Conservation (phyloP, 2,888 invertebrate genomes). For the Lycia hirtaria region DNA sequence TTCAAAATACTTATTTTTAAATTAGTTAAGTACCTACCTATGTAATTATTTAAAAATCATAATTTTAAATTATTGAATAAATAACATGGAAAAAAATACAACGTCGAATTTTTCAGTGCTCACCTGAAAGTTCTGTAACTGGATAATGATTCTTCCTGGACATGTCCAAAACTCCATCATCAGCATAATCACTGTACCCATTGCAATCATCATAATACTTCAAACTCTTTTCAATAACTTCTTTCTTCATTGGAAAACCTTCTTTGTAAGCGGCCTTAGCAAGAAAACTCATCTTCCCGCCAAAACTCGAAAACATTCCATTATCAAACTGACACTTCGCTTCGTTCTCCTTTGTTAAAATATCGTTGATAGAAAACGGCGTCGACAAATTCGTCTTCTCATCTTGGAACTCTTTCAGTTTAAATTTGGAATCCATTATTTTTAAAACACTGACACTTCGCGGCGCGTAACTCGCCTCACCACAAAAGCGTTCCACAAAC, state of each 20-base stretch:
- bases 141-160: slow-evolving; percentile 76
- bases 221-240: slow-evolving; percentile 70
- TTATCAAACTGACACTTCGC: slow-evolving; percentile 76
- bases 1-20: no score
- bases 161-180: slow-evolving; percentile 81
- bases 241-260: slow-evolving; percentile 61
- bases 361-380: slow-evolving; percentile 91
- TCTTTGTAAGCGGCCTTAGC: slow-evolving; percentile 63
- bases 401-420: slow-evolving; percentile 74
- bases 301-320: slow-evolving; percentile 72
- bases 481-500: slow-evolving; percentile 82
- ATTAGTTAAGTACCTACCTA: no score
- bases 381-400: slow-evolving; percentile 82
- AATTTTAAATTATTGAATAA: no score
- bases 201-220: slow-evolving; percentile 76
- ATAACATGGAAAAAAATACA: neutral
- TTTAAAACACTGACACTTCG: slow-evolving; percentile 62
- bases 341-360: slow-evolving; percentile 86
- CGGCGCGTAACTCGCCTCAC: slow-evolving; percentile 68
- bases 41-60: no score
- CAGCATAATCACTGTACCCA: slow-evolving; percentile 69
- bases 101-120: slow-evolving; percentile 14
- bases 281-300: slow-evolving; percentile 72
- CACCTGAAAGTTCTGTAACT: slow-evolving; percentile 79
- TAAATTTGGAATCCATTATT: slow-evolving; percentile 78